Conservation (phyloP, 2,113 vertebrate genomes). For the Daphoenositta chrysoptera region DNA sequence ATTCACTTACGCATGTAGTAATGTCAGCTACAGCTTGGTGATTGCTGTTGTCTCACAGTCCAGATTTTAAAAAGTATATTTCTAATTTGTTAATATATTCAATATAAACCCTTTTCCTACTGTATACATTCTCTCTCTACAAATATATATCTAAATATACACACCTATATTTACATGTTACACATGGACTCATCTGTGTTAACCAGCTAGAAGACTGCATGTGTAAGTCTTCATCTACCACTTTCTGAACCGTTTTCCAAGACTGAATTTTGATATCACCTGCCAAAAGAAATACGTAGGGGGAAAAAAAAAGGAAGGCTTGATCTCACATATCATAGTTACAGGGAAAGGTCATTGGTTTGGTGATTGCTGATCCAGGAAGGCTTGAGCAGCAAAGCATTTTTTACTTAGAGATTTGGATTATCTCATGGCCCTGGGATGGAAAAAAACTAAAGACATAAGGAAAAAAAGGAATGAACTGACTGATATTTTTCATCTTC, state of each 20-base stretch:
- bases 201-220: neutral
- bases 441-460: neutral
- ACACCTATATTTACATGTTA: neutral
- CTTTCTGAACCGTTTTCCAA: neutral
- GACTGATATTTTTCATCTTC: neutral
- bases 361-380: neutral
- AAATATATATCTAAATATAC: neutral
- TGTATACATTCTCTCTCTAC: fast-evolving
- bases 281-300: neutral
- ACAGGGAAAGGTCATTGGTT: neutral
- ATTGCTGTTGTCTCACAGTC: neutral
- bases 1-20: fast-evolving
- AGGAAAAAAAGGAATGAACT: neutral
- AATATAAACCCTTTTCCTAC: neutral
- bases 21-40: neutral
- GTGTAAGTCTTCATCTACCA: neutral
- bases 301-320: neutral
- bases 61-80: neutral
- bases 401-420: neutral
- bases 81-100: neutral
- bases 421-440: neutral
- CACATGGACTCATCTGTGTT: neutral
- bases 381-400: neutral
- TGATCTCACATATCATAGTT: neutral
- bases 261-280: neutral